Base-by-base conservation (phyloP, 2,113 vertebrate species). In the Kryptolebias marmoratus region DNA sequence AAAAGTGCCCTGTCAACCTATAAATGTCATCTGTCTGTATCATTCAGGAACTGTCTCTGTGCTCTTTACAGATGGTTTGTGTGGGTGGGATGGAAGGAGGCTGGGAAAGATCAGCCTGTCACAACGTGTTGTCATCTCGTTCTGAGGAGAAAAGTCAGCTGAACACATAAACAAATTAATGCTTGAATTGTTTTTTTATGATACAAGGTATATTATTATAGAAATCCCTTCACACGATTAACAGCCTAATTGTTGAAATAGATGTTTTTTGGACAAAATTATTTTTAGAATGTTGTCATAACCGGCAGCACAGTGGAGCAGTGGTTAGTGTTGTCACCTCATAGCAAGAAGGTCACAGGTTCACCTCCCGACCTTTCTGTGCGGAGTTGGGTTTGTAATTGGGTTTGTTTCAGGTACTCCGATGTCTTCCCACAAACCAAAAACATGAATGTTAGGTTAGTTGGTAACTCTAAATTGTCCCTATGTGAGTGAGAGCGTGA, bases 21-120 rank as follows among this genome's bases (percentile, higher is more conserved):
- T 85, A 89, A 92, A 91, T 92, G 91, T 87, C 91, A 92, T 81
- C 79, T 76, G 88, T 85, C 83, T 86, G 78, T 85, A 88, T 69
- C 31, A 68, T 81, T 83, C 28, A 58, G 69, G 44, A 74, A 70
- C 47, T 68, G 75, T 68, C 77, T 78, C 57, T 45, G 54, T 75
- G 84, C 76, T 83, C 85, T 85, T 79, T 86, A 16, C 82, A 77
- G 84, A 84, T 56, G 62, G 79, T 62, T 48, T 0, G 68, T 73
- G 87, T 86, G 87, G 77, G 85, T 61, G 79, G 71, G 80, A 69
- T 59, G 63, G 68, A 60, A 63, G 64, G 76, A 49, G 79, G 70
- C 85, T 77, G 67, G 65, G 64, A 87, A 86, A 91, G 72, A 88
- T 81, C 87, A 87, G 61, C 77, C 80, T 86, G 89, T 88, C 90